Conservation (phyloP, 2,797 vertebrate genomes). For the Protonibea diacanthus region DNA sequence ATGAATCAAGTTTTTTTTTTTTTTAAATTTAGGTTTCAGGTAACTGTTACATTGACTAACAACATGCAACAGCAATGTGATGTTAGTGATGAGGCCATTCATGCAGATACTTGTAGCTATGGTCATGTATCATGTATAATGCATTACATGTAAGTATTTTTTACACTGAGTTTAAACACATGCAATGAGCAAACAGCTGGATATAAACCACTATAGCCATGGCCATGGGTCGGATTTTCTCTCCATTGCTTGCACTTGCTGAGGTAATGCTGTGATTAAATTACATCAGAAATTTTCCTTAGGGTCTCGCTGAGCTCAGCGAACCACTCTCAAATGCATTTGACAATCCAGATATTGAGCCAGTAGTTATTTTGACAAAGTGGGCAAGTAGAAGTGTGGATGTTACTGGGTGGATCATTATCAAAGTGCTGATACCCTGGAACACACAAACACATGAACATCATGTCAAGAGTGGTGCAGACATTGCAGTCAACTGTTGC, state of each 20-base stretch:
- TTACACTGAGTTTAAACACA: constrained; percentile 27
- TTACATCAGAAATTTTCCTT: constrained; percentile 71
- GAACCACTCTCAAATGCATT: constrained; percentile 62
- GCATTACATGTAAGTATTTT: constrained; percentile 7
- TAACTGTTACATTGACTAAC: background rate
- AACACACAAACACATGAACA: constrained; percentile 38
- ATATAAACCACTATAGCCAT: constrained; percentile 16
- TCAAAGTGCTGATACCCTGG: constrained; percentile 42
- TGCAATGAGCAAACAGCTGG: constrained; percentile 29
- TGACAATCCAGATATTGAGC: constrained; percentile 66
- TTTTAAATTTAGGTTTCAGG: background rate
- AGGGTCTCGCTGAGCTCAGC: constrained; percentile 61
- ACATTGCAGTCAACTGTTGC: constrained; percentile 21
- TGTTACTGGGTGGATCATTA: constrained; percentile 54
- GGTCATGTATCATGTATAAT: background rate
- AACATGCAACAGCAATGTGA: background rate
- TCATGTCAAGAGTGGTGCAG: constrained; percentile 20
- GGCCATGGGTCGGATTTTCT: constrained; percentile 10
- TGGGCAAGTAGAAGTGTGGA: constrained; percentile 40
- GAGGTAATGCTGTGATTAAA: constrained; percentile 70
- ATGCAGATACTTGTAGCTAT: background rate
- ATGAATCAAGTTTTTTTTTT: background rate
- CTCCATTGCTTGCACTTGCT: constrained; percentile 42
- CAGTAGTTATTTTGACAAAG: constrained; percentile 71
- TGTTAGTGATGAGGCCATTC: constrained; percentile 2